phyloP scores from a whole-genome alignment of 2,113 vertebrate species.

The Entomyzon cyanotis region DNA sequence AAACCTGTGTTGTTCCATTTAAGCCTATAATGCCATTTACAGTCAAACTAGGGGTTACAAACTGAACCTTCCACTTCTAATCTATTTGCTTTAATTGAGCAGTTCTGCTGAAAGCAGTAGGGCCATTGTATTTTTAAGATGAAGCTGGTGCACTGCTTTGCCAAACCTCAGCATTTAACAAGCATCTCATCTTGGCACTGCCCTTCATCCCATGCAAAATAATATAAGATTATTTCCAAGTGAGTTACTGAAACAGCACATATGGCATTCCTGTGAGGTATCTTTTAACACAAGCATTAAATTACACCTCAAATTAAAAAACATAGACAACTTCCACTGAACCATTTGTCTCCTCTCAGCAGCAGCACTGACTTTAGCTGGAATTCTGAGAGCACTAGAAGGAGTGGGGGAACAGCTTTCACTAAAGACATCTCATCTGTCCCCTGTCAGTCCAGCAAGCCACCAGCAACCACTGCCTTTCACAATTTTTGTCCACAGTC shows the following conservation, averaged over 20 bases:
- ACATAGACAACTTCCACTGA: background rate
- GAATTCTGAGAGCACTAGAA: background rate
- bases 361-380: background rate
- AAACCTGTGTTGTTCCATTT: background rate
- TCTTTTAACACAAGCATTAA: background rate
- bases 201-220: background rate
- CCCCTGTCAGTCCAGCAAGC: background rate
- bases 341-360: background rate
- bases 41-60: background rate
- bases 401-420: background rate
- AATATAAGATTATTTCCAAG: background rate
- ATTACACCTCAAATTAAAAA: background rate
- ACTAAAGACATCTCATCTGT: background rate
- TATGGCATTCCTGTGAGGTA: background rate
- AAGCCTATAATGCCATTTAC: background rate
- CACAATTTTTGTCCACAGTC: rapidly evolving
- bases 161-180: background rate
- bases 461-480: background rate
- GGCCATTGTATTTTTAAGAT: background rate
- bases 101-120: background rate
- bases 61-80: background rate
- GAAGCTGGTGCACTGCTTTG: background rate
- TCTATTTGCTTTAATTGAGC: background rate
- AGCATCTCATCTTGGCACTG: background rate
- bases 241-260: background rate